These are phyloP conservation scores for Drosophila subobscura DNA, from an alignment of 1,140 invertebrate species.

Conservation along the genomic window DNA sequence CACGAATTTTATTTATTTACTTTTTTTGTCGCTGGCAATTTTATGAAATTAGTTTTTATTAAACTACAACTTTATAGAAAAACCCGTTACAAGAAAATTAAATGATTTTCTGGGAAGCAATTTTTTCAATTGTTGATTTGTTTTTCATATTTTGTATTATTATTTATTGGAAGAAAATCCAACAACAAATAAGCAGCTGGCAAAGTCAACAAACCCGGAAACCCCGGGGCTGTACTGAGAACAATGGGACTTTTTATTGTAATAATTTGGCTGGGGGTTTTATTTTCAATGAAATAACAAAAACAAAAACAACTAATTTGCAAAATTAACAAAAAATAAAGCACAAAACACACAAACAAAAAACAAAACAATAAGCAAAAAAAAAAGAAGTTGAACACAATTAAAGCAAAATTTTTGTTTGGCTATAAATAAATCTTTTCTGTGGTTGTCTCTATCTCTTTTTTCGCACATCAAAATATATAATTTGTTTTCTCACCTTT, in stretches of 20 bases:
- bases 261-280: conserved; percentile 43
- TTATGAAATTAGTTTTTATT: conserved; percentile 11
- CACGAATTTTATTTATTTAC: conserved; percentile 40
- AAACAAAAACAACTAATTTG: conserved; percentile 23
- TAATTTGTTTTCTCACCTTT: conserved; percentile 75
- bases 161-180: conserved; percentile 56
- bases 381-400: conserved; percentile 20
- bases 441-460: conserved; percentile 43
- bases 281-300: conserved; percentile 28
- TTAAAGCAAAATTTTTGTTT: conserved; percentile 56
- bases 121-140: conserved; percentile 40
- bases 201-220: conserved; percentile 82
- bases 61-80: not conserved
- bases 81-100: conserved; percentile 7
- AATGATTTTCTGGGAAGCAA: conserved; percentile 55
- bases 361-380: conserved; percentile 2
- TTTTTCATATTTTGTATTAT: conserved; percentile 44
- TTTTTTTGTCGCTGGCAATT: conserved; percentile 14
- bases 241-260: conserved; percentile 70
- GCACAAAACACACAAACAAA: conserved; percentile 15
- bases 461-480: conserved; percentile 72
- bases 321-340: conserved; percentile 31
- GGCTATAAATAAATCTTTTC: conserved; percentile 57
- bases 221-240: conserved; percentile 43
- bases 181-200: conserved; percentile 38